Evolutionary conservation across 2,113 vertebrate species (phyloP).

Genomic region (Brachypodius melanocephalos): DNA sequence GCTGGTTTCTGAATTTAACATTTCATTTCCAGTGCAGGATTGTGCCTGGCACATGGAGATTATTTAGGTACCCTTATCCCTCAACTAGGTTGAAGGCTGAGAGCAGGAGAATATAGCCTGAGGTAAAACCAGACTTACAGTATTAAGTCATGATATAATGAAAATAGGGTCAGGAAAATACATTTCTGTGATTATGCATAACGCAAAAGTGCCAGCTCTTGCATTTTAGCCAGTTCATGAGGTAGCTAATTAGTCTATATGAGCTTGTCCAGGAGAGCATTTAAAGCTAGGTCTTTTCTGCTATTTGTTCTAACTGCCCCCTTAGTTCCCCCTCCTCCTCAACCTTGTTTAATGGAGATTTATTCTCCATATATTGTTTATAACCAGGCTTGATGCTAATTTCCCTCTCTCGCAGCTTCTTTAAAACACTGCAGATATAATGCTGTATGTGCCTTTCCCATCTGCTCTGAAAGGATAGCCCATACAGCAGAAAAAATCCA

Average conservation of each 20-base stretch:
- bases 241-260: neutral
- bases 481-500: neutral
- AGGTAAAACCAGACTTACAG: neutral
- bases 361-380: constrained; percentile 44
- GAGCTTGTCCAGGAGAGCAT: neutral
- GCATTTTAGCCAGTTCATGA: neutral
- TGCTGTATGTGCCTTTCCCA: neutral
- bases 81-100: neutral
- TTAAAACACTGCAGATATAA: neutral
- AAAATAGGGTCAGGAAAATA: neutral
- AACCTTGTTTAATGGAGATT: constrained; percentile 19
- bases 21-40: neutral
- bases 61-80: neutral
- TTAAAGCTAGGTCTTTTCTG: neutral
- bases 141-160: neutral
- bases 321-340: neutral
- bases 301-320: neutral
- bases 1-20: neutral
- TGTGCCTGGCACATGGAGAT: neutral
- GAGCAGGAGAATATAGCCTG: neutral
- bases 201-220: neutral
- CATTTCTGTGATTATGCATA: neutral
- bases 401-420: neutral
- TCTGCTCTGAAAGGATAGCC: neutral
- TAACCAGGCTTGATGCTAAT: neutral